Conservation (phyloP, 2,888 invertebrate species). For the Dromius quadrimaculatus region DNA sequence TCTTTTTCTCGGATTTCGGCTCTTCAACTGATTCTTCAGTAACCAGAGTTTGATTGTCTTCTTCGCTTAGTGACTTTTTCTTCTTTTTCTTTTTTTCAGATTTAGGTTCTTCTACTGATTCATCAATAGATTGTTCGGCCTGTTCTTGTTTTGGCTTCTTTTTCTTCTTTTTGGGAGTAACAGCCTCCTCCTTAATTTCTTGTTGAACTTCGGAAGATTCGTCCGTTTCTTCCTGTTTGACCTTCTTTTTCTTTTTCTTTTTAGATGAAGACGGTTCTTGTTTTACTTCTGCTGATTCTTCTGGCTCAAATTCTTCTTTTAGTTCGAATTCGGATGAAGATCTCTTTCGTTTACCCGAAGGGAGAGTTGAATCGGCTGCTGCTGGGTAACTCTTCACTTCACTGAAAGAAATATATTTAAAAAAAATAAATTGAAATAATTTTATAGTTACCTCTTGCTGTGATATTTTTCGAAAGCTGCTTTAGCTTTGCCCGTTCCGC, state of each 20-base stretch:
- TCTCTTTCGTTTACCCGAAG: conserved; percentile 73
- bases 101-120: conserved; percentile 61
- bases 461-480: conserved; percentile 95
- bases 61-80: conserved; percentile 55
- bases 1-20: conserved; percentile 45
- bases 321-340: conserved; percentile 63
- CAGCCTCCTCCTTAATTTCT: conserved; percentile 54
- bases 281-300: conserved; percentile 58
- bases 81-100: conserved; percentile 59
- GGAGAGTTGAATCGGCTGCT: conserved; percentile 85
- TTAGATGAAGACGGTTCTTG: conserved; percentile 57
- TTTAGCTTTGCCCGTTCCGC: conserved; percentile 90
- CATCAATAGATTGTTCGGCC: conserved; percentile 55
- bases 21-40: conserved; percentile 48
- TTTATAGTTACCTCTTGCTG: conserved; percentile 73
- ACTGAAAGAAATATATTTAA: conserved; percentile 65
- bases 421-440: conserved; percentile 7
- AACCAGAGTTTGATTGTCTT: conserved; percentile 48
- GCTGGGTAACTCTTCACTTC: conserved; percentile 85
- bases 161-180: conserved; percentile 58
- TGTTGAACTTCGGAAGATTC: conserved; percentile 51
- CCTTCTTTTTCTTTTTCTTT: conserved; percentile 62
- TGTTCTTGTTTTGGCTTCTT: conserved; percentile 58
- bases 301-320: conserved; percentile 60
- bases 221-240: conserved; percentile 51